phyloP scores from a whole-genome alignment of 2,797 vertebrate species.

The Simalia tracyae region DNA sequence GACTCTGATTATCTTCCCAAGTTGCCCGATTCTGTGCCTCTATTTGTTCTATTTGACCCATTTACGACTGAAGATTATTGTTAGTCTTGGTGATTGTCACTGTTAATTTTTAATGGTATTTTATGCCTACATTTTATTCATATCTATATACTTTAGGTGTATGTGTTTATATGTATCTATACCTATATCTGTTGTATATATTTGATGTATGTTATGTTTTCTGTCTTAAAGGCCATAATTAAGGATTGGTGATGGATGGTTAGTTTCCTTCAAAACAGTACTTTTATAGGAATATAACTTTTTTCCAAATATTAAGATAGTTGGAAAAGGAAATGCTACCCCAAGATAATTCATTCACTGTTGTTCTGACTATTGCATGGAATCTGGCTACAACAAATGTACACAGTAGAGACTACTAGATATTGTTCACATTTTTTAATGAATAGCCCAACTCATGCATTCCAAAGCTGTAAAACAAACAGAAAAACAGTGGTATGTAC shows the following conservation, averaged over 20 bases:
- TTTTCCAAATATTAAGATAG: not conserved
- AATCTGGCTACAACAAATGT: not conserved
- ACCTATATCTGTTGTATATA: not conserved
- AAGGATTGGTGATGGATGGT: not conserved
- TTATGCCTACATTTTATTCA: not conserved
- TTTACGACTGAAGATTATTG: not conserved
- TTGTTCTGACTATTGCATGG: no score
- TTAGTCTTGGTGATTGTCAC: not conserved
- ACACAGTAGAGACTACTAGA: not conserved
- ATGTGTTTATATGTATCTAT: not conserved
- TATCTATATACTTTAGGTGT: not conserved
- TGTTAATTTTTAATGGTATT: not conserved
- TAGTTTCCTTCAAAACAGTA: not conserved
- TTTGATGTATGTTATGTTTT: not conserved
- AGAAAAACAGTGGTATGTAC: not conserved
- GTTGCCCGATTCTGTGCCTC: not conserved
- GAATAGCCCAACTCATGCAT: not conserved
- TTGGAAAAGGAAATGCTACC: not conserved
- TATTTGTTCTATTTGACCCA: not conserved
- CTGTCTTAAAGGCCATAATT: not conserved
- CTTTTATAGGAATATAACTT: not conserved
- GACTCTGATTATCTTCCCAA: not conserved
- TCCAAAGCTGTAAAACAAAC: not conserved
- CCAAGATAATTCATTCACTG: no score
- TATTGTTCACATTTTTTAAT: not conserved